phyloP scores from a whole-genome alignment of 64 coral and sea anemone species.

The Pachyseris speciosa region DNA sequence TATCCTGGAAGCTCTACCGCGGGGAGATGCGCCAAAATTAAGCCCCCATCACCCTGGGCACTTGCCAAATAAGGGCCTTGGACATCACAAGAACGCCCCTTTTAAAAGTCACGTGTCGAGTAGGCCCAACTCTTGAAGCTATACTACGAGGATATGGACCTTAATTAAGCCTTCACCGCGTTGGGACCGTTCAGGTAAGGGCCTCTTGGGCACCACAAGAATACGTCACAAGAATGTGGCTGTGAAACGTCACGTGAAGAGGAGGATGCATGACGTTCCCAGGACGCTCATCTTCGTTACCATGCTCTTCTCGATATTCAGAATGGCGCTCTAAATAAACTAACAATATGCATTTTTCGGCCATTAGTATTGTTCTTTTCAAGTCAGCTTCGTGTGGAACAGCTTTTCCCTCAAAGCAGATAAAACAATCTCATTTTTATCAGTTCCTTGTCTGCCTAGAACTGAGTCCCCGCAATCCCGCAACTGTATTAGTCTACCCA shows the following conservation, averaged over 20 bases:
- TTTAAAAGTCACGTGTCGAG: constrained; percentile 32
- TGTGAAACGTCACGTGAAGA: constrained; percentile 29
- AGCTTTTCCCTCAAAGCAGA: no score
- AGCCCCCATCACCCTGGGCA: constrained; percentile 88
- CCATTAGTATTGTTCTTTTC: no score
- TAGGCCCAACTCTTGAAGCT: no score
- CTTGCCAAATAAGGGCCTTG: constrained; percentile 81
- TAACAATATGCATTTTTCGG: no score
- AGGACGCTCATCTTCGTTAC: not conserved
- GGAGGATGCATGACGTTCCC: no score
- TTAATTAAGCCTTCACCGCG: constrained; percentile 88
- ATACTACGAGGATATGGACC: constrained; percentile 62
- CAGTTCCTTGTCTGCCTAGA: no score
- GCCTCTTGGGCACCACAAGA: constrained; percentile 76
- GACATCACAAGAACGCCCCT: constrained; percentile 51
- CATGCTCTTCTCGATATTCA: not conserved
- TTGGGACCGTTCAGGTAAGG: constrained; percentile 67
- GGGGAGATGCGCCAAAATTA: constrained; percentile 71
- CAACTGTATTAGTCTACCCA: no score
- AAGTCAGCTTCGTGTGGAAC: no score
- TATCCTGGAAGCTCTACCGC: constrained; percentile 83
- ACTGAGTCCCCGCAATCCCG: no score
- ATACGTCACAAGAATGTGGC: constrained; percentile 40
- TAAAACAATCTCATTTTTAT: no score
- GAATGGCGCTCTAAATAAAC: no score